Conservation (phyloP, 2,113 vertebrate genomes). For the Equus przewalskii region DNA sequence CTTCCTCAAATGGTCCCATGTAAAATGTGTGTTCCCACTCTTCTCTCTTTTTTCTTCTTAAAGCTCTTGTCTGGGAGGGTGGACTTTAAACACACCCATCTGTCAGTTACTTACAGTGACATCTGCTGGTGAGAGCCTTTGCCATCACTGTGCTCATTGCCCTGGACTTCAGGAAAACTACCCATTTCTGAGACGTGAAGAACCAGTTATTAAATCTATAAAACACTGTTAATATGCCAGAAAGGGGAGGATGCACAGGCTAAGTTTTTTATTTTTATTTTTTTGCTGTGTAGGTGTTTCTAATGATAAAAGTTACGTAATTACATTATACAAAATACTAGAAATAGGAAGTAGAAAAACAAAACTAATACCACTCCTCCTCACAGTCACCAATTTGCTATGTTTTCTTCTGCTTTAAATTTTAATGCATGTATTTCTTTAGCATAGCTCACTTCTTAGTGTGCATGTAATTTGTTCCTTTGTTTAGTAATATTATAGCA, state of each 20-base stretch:
- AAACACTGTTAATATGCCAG: neutral
- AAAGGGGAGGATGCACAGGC: neutral
- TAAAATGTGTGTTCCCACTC: neutral
- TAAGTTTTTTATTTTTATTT: neutral
- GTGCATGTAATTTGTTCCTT: neutral
- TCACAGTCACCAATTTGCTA: neutral
- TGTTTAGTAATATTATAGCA: neutral
- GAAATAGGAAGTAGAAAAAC: neutral
- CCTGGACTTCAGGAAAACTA: neutral
- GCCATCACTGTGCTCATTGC: neutral
- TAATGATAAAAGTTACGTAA: neutral
- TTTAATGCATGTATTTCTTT: neutral
- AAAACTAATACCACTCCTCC: neutral
- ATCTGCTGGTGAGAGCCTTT: constrained; percentile 66
- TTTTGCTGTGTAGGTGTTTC: neutral
- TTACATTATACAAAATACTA: neutral
- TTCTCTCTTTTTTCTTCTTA: neutral
- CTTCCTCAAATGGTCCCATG: neutral
- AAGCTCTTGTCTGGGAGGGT: neutral
- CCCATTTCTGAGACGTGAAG: neutral
- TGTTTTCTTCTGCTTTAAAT: constrained; percentile 8
- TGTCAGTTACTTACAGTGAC: constrained; percentile 62
- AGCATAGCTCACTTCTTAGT: neutral
- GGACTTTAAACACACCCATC: neutral
- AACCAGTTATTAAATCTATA: neutral